Percentiles rank a stretch among this genome's conserved stretches.
phyloP scores from a whole-genome alignment of 2,797 vertebrate species.

The Crotalus adamanteus region DNA sequence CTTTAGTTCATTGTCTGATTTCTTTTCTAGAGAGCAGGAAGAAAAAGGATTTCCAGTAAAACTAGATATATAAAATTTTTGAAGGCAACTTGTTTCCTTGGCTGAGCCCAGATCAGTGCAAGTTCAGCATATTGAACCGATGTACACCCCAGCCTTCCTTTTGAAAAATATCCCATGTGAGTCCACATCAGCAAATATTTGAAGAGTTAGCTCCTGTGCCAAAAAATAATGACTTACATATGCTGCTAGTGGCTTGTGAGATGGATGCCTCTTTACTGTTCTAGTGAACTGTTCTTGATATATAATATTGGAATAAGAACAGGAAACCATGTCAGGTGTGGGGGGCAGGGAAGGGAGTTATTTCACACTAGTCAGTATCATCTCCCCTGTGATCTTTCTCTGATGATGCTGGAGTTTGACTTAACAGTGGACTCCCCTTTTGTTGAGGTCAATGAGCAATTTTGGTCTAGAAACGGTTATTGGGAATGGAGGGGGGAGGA shows the following conservation, averaged over 20 bases:
- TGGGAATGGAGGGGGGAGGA: not conserved
- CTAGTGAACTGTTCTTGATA: not conserved
- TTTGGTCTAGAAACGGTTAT: not conserved
- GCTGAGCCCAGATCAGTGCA: slow-evolving; percentile 9
- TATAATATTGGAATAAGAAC: slow-evolving; percentile 4
- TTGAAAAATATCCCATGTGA: not conserved
- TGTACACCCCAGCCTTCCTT: not conserved
- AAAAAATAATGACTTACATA: slow-evolving; percentile 25
- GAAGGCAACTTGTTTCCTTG: slow-evolving; percentile 11
- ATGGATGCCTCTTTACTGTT: slow-evolving; percentile 14
- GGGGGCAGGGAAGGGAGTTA: not conserved
- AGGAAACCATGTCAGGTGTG: not conserved
- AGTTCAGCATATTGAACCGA: slow-evolving; percentile 1
- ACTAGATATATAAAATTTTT: not conserved
- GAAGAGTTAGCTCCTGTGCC: not conserved
- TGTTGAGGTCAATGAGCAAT: not conserved
- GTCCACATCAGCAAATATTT: slow-evolving; percentile 31
- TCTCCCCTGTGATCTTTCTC: not conserved
- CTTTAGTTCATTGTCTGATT: not conserved
- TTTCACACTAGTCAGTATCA: not conserved
- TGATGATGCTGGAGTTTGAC: not conserved
- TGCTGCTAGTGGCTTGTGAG: slow-evolving; percentile 3
- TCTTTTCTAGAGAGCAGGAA: not conserved
- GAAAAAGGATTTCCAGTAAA: slow-evolving; percentile 1
- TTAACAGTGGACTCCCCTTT: not conserved